Evolutionary conservation across 2,797 vertebrate species (phyloP), one percentile per base, ranked within the genome.

Genomic region (Phalloptychus januarius): DNA sequence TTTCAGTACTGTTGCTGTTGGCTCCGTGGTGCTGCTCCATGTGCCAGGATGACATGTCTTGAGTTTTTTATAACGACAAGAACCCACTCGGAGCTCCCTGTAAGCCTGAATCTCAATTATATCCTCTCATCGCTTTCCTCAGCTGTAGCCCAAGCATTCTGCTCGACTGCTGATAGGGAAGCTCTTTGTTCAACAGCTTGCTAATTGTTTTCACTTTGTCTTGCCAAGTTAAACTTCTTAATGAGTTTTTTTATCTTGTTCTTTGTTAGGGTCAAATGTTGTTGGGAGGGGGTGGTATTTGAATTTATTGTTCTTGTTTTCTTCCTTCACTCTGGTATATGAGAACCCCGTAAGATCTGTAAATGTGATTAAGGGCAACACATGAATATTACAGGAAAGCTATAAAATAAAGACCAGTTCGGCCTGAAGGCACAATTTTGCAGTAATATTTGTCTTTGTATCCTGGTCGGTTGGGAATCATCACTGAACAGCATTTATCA

Each of bases 191-290:
- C 54, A 87, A 77, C 18, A 50, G 79, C 76, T 13, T 2, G 65
- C 70, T 91, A 90, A 92, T 88, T 86, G 85, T 89, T 90, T 91
- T 88, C 70, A 78, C 76, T 86, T 82, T 80, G 78, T 91, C 84
- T 86, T 79, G 75, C 75, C 48, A 76, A 87, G 80, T 86, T 83
- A 45, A 89, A 85, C 72, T 87, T 85, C 65, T 65, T 82, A 86
- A 84, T 82, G 40, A 83, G 46, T 48, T 2, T 13, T 76, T 81
- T 28, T 36, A 54, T 23, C 44, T 76, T 48, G 23, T 72, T 79
- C 75, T 44, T 76, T n/a, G 74, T 31, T 69, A 65, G 83, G 84
- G 63, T 84, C 1, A 75, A 80, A 75, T 81, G 80, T 83, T 77
- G 31, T 63, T 8, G 58, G 58, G n/a, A 31, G 46, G 46, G 45